Evolutionary conservation across 2,797 vertebrate species (phyloP), one percentile per base, ranked within the genome.

Genomic region (Alosa sapidissima): DNA sequence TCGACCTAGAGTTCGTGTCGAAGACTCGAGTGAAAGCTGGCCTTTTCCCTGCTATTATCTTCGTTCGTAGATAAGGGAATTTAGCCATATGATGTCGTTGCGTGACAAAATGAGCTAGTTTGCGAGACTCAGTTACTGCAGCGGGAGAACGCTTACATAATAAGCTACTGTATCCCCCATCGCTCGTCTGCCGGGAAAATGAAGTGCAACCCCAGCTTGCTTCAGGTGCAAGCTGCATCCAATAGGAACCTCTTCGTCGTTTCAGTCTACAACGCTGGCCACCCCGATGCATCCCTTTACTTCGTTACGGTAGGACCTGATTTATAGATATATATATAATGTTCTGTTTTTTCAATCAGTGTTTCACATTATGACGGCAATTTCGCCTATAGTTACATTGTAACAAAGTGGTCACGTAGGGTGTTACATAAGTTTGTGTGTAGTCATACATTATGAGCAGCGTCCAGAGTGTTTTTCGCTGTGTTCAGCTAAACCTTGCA

Each of bases 211-310:
- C 83, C 72, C 72, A 68, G 72, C 51, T 83, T 45, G 51, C 82
- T 85, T 82, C 83, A 87, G 85, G 85, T 86, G 86, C 85, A 13
- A 52, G 47, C 55, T 54, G 84, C 83, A 86, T 84, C 83, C 81
- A 58, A 48, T 51, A 49, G 65, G 81, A 28, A 72, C 81, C 52
- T 65, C 33, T 83, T 65, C 81, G 36, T 48, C 48, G 21, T 68
- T 51, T 51, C 24, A 47, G 58, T 83, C 81, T 16, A 62, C 47
- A 82, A 52, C 88, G 51, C 81, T 81, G 52, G 81, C 28, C 68
- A 82, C 81, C 49, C 85, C 55, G 55, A 89, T 89, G 88, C 88
- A 85, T 81, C 82, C 81, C 84, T 89, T 89, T 85, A 81, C 36
- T 81, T 88, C 84, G 28, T 82, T 86, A 65, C 85, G 88, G 88